Base-by-base conservation (phyloP, 2,113 vertebrate species). In the Sylvia atricapilla region DNA sequence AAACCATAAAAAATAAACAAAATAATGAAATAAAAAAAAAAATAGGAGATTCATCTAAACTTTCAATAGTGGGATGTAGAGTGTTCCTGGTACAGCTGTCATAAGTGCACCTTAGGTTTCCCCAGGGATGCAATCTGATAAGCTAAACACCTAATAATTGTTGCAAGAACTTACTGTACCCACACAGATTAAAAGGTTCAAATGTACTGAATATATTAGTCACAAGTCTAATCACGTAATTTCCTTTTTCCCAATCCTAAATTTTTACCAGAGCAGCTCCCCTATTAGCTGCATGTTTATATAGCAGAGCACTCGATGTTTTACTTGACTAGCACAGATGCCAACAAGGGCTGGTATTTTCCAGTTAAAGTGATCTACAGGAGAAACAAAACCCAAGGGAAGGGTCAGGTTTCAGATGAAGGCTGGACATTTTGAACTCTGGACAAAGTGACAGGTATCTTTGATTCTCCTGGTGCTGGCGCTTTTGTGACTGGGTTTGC, bases 371-470 rank as follows among this genome's bases (percentile, higher is more conserved):
- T 91, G 79, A 88, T 39, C 58, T 68, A 53, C 84, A 66, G 91
- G 86, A 95, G 94, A 87, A 95, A 92, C 33, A 84, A 84, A 95
- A 78, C n/a, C 31, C 55, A 88, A 77, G 77, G 80, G 63, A 82
- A 85, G 21, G 64, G 78, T 99, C 99, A 99, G 97, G 99, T 99
- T 89, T 98, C 98, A 5, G 98, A 96, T 10, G 95, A 87, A 56
- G 99, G 99, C 84, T 99, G 99, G 93, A 99, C 98, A 74, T 98
- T 99, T 69, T 99, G 99, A 90, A 99, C 98, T 98, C 98, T 99
- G 96, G 99, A 99, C 96, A 99, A 97, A 56, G 99, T 99, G 94
- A 99, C 98, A 3, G 99, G 99, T 81, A 99, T 99, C 91, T 99
- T 99, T 50, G 98, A 98, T 81, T 99, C 98, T 78, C 99, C 99